A percentile compares a stretch with the other conserved stretches of the same genome.
Evolutionary conservation across 2,797 vertebrate species (phyloP).

Genomic region (Microctenopoma lineatum): DNA sequence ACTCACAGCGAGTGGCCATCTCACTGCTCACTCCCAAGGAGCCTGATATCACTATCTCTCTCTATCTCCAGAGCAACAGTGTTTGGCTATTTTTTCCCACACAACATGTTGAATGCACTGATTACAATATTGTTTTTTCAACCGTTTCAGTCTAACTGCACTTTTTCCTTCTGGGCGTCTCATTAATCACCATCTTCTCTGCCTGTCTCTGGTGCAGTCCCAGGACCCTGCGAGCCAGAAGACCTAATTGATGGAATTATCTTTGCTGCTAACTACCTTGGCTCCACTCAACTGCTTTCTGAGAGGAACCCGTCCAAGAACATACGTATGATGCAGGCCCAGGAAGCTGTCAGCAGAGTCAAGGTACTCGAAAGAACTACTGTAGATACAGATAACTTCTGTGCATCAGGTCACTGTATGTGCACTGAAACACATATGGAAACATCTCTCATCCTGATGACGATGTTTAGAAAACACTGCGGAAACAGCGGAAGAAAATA

Average conservation of each 20-base stretch:
- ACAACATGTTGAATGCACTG: conserved; percentile 25
- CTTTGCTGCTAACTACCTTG: conserved; percentile 99
- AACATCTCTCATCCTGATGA: too few species aligned
- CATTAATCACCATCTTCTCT: conserved; percentile 39
- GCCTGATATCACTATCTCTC: conserved; percentile 37
- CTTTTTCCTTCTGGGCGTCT: conserved; percentile 25
- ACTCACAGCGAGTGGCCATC: conserved; percentile 54
- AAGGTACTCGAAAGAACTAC: conserved; percentile 84
- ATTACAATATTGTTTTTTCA: conserved; percentile 36
- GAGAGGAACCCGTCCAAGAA: conserved; percentile 99
- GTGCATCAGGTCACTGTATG: too few species aligned
- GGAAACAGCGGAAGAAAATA: too few species aligned
- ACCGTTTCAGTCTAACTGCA: conserved; percentile 20
- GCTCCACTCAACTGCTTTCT: conserved; percentile 97
- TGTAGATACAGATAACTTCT: too few species aligned
- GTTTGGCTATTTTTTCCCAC: conserved; percentile 51
- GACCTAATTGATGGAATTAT: conserved; percentile 99
- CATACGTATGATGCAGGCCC: conserved; percentile 99
- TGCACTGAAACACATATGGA: too few species aligned
- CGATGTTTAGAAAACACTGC: too few species aligned
- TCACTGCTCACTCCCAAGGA: conserved; percentile 38
- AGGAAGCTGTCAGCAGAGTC: conserved; percentile 97
- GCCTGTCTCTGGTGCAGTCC: conserved; percentile 85
- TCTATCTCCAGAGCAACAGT: conserved; percentile 43
- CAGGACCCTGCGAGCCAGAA: conserved; percentile 97